phyloP scores from a whole-genome alignment of 2,113 vertebrate species.

The Tretioscincus oriximinensis region DNA sequence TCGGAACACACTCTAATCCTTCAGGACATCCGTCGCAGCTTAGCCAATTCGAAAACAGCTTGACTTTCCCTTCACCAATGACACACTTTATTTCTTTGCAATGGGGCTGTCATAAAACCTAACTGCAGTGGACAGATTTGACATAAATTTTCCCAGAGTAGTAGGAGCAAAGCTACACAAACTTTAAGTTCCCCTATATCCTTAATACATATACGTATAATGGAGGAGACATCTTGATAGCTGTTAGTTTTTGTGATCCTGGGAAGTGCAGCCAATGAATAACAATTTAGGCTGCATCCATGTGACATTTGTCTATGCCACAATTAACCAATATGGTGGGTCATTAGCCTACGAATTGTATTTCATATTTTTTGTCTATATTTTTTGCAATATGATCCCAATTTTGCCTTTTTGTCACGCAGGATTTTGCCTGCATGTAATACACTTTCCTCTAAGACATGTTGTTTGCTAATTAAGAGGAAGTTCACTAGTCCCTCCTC shows the following conservation, averaged over 20 bases:
- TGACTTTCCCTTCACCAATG: constrained; percentile 68
- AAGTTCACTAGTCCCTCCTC: too few relatives aligned
- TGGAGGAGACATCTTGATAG: constrained; percentile 8
- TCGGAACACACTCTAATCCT: constrained; percentile 66
- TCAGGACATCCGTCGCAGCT: constrained; percentile 67
- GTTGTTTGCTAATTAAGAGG: too few relatives aligned
- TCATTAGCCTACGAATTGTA: too few relatives aligned
- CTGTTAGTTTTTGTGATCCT: constrained; percentile 34
- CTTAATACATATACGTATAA: constrained; percentile 34
- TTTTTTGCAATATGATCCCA: too few relatives aligned
- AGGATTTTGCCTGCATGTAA: too few relatives aligned
- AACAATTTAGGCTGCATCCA: constrained; percentile 2
- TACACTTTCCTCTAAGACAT: too few relatives aligned
- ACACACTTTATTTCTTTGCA: constrained; percentile 63
- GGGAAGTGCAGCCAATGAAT: constrained; percentile 25
- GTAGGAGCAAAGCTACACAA: constrained; percentile 50
- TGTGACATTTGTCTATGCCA: too few relatives aligned
- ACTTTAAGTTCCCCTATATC: constrained; percentile 53
- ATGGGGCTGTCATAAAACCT: constrained; percentile 62
- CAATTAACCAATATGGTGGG: too few relatives aligned
- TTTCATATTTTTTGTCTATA: too few relatives aligned
- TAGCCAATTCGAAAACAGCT: constrained; percentile 67
- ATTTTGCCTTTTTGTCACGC: too few relatives aligned
- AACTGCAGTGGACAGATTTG: constrained; percentile 57
- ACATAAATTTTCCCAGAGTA: constrained; percentile 54